phyloP scores from a whole-genome alignment of 2,888 invertebrate species.

The Hylaea fasciaria region DNA sequence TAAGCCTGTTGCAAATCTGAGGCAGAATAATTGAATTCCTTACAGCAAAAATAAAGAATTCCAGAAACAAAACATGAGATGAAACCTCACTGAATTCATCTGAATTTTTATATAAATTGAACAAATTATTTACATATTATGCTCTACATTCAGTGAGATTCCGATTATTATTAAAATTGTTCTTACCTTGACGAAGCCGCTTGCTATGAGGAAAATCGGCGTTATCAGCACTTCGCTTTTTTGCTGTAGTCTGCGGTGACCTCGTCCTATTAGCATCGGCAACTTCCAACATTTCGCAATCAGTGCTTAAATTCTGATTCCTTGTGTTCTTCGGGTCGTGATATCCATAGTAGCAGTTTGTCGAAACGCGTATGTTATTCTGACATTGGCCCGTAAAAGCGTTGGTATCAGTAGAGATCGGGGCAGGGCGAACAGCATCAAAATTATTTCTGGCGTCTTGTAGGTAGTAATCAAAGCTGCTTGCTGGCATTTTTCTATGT shows the following conservation, averaged over 20 bases:
- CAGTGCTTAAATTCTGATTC: slow-evolving; percentile 56
- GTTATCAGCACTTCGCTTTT: slow-evolving; percentile 75
- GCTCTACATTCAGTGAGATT: slow-evolving; percentile 60
- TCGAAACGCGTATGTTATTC: slow-evolving; percentile 74
- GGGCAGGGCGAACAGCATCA: slow-evolving; percentile 76
- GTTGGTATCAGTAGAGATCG: slow-evolving; percentile 70
- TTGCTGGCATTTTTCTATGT: slow-evolving; percentile 73
- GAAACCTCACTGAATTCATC: slow-evolving; percentile 59
- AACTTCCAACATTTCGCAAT: slow-evolving; percentile 77
- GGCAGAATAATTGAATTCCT: background rate
- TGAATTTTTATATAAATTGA: background rate
- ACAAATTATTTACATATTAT: background rate
- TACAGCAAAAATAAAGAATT: background rate
- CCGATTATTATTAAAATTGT: slow-evolving; percentile 44
- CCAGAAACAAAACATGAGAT: slow-evolving; percentile 2
- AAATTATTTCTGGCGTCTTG: slow-evolving; percentile 79
- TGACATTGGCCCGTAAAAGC: slow-evolving; percentile 73
- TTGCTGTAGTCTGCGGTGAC: slow-evolving; percentile 56
- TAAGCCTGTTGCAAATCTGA: slow-evolving; percentile 18
- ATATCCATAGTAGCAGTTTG: slow-evolving; percentile 83
- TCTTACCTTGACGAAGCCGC: slow-evolving; percentile 78
- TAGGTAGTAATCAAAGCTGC: slow-evolving; percentile 71
- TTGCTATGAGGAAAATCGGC: slow-evolving; percentile 68
- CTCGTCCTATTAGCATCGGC: slow-evolving; percentile 45
- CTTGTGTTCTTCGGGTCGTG: slow-evolving; percentile 64